Conservation (phyloP, 2,888 invertebrate species). For the Sabellastarte sp. region DNA sequence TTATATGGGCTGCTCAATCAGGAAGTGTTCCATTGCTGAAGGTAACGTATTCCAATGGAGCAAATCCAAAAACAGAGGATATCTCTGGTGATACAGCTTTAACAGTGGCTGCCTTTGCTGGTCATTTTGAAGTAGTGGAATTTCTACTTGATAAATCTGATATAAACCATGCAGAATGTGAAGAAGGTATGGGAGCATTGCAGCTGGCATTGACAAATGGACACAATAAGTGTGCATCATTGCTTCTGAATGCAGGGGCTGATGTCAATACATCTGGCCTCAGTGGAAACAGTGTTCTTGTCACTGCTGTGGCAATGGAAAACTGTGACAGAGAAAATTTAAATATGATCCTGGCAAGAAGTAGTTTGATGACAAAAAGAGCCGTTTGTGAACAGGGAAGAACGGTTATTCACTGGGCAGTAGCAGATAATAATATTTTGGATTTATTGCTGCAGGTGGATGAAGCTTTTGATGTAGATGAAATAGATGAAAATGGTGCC, state of each 20-base stretch:
- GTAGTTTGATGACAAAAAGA: background rate
- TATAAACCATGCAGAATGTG: background rate
- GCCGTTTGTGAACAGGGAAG: background rate
- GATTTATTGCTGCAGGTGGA: conserved; percentile 9
- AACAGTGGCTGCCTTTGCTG: background rate
- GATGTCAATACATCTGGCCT: background rate
- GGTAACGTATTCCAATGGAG: background rate
- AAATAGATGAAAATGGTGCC: conserved; percentile 21
- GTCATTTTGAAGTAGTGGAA: background rate
- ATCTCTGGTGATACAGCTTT: background rate
- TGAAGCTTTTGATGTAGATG: conserved; percentile 7
- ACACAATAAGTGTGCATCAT: background rate
- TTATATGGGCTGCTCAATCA: background rate
- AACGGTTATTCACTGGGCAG: conserved; percentile 24
- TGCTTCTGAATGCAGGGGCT: background rate
- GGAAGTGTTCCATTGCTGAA: background rate
- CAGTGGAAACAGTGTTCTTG: background rate
- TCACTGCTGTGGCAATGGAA: background rate
- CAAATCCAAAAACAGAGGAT: background rate
- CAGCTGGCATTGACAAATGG: background rate
- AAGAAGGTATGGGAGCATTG: background rate
- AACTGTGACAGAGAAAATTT: background rate
- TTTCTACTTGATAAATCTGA: background rate
- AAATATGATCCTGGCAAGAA: background rate
- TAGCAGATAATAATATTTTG: conserved; percentile 18